These are phyloP conservation scores for Megalops atlanticus DNA, from an alignment of 2,113 vertebrate species.

Conservation along the genomic window DNA sequence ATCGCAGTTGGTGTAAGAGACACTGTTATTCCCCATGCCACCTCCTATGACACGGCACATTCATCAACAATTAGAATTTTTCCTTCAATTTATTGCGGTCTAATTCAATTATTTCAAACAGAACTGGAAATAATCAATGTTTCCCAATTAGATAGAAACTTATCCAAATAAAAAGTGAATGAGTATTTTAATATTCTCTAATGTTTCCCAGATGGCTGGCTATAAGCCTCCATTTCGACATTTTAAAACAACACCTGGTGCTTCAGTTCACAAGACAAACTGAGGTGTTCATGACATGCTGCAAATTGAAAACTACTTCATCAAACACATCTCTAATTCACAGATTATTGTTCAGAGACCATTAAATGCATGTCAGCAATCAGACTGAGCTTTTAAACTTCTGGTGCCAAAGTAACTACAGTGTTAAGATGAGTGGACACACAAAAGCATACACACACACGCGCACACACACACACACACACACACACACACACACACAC, in stretches of 20 bases:
- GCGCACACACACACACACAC: not conserved
- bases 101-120: conserved; percentile 28
- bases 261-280: not conserved
- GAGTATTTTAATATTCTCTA: conserved; percentile 33
- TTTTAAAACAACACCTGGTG: not conserved
- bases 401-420: not conserved
- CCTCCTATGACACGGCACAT: conserved; percentile 26
- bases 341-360: not conserved
- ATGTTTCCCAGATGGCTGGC: conserved; percentile 27
- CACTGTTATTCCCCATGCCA: conserved; percentile 8
- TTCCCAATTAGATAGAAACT: conserved; percentile 31
- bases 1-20: conserved; percentile 14
- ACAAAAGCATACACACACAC: not conserved
- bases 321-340: not conserved
- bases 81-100: conserved; percentile 14
- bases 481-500: too few relatives aligned
- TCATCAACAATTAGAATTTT: conserved; percentile 28
- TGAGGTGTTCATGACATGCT: not conserved
- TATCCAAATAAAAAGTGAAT: conserved; percentile 38
- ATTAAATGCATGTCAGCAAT: not conserved
- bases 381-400: not conserved
- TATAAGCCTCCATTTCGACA: not conserved
- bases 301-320: not conserved
- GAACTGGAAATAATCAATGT: conserved; percentile 35
- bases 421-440: not conserved